Conservation (phyloP, 2,797 vertebrate species). For the Acanthurus tractus region DNA sequence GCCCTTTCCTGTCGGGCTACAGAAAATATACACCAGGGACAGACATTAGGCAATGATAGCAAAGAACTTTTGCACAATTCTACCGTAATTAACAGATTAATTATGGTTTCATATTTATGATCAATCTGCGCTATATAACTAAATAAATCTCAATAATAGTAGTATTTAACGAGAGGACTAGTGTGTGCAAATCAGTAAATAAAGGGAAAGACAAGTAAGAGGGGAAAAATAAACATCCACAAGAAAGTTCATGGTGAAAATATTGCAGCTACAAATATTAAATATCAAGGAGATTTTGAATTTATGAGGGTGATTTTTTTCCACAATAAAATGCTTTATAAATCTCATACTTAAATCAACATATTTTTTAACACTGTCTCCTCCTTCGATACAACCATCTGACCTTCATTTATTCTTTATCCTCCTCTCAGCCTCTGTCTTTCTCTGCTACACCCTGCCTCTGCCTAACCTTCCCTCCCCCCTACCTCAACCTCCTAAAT, state of each 20-base stretch:
- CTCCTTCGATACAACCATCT: conserved; percentile 2
- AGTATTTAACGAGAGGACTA: not conserved
- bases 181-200: not conserved
- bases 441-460: conserved; percentile 15
- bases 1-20: not conserved
- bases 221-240: not conserved
- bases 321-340: conserved; percentile 3
- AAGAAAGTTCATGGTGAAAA: not conserved
- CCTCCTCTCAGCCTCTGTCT: conserved; percentile 9
- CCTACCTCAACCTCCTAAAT: conserved; percentile 24
- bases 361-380: conserved; percentile 5
- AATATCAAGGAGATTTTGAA: not conserved
- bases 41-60: not conserved
- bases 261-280: not conserved
- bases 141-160: not conserved
- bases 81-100: not conserved
- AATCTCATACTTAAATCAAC: not conserved
- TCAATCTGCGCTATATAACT: not conserved
- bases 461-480: conserved; percentile 20
- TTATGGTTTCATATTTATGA: not conserved
- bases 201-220: not conserved
- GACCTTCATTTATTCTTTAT: conserved; percentile 13
- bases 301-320: not conserved
- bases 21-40: not conserved
- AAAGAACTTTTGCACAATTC: not conserved